phyloP scores from a whole-genome alignment of 1,140 invertebrate species.

The Camponotus floridanus region DNA sequence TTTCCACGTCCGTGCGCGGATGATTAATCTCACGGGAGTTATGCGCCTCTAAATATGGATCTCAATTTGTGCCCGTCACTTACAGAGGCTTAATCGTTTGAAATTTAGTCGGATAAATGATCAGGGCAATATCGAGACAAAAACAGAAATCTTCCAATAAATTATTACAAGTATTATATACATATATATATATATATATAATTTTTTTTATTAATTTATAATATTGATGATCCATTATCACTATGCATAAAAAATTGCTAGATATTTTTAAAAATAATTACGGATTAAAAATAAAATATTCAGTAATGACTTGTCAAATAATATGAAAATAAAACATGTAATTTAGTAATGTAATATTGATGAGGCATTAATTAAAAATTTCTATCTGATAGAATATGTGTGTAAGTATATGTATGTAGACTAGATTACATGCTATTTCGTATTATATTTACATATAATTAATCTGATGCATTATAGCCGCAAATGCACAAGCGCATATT shows the following conservation, averaged over 20 bases:
- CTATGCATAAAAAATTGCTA: neutral
- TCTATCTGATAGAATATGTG: conserved; percentile 19
- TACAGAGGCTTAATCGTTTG: conserved; percentile 61
- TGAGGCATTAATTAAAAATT: neutral
- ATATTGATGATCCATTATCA: neutral
- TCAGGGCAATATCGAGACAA: conserved; percentile 36
- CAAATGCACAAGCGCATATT: neutral
- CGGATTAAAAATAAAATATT: neutral
- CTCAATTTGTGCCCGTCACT: conserved; percentile 64
- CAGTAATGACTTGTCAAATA: conserved; percentile 5
- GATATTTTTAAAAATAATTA: no score
- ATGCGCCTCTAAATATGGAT: conserved; percentile 52
- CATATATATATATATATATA: neutral
- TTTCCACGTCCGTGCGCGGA: conserved; percentile 44
- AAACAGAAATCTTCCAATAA: neutral
- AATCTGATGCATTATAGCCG: conserved; percentile 10
- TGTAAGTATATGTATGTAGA: neutral
- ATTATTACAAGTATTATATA: neutral
- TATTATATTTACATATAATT: conserved; percentile 17
- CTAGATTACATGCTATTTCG: neutral
- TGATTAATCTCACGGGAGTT: conserved; percentile 64
- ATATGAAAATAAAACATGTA: neutral
- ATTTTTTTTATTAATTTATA: neutral
- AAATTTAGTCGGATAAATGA: conserved; percentile 50
- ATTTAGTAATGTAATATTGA: conserved; percentile 6